phyloP scores from a whole-genome alignment of 1,140 invertebrate species.

The Paralvinella palmiformis region DNA sequence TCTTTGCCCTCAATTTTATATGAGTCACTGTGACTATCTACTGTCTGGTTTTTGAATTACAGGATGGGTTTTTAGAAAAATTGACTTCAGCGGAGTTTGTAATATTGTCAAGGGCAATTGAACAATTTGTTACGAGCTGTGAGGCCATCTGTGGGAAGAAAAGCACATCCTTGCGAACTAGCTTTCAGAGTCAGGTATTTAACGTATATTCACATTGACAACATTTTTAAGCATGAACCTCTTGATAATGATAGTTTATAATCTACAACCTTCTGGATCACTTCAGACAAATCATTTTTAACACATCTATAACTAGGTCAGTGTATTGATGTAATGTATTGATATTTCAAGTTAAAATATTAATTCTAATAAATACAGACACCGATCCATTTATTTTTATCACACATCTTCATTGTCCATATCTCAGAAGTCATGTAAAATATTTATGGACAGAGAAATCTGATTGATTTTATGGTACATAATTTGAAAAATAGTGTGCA shows the following conservation, averaged over 20 bases:
- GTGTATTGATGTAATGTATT: no score
- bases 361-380: neutral
- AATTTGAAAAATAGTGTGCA: no score
- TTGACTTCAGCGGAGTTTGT: conserved; percentile 68
- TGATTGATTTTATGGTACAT: no score
- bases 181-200: conserved; percentile 67
- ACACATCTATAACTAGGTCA: no score
- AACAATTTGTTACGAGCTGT: conserved; percentile 70
- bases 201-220: neutral
- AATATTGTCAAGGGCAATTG: conserved; percentile 69
- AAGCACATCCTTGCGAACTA: conserved; percentile 72
- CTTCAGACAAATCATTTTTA: neutral
- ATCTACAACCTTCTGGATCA: neutral
- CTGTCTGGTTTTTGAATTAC: neutral
- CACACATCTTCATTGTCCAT: no score
- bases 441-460: no score
- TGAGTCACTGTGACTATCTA: no score
- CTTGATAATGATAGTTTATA: neutral
- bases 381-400: neutral
- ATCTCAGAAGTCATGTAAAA: no score
- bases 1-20: no score
- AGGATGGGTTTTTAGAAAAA: conserved; percentile 53
- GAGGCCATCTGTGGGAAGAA: conserved; percentile 70
- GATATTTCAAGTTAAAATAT: neutral
- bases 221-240: neutral